phyloP scores from a whole-genome alignment of 2,113 vertebrate genomes.

The Pseudorectes ferrugineus region DNA sequence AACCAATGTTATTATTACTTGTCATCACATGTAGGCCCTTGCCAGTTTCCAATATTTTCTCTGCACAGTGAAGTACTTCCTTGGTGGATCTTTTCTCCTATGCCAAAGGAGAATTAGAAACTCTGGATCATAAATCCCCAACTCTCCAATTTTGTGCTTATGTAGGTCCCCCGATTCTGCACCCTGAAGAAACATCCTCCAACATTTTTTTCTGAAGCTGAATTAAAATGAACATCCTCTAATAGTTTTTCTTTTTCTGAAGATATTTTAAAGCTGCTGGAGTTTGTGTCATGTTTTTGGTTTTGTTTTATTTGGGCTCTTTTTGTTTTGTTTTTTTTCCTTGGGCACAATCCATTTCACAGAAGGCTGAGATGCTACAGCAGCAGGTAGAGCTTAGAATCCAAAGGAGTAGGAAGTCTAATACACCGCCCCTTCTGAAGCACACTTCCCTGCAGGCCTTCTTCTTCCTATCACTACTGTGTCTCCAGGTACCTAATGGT shows the following conservation, averaged over 20 bases:
- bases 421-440: not conserved
- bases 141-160: not conserved
- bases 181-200: not conserved
- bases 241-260: not conserved
- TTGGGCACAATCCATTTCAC: not conserved
- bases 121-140: not conserved
- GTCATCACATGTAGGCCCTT: not conserved
- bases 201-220: not conserved
- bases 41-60: not conserved
- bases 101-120: not conserved
- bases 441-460: not conserved
- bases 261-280: not conserved
- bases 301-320: not conserved
- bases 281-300: accelerated
- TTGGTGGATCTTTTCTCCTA: not conserved
- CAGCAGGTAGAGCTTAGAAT: not conserved
- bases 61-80: not conserved
- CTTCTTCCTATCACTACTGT: not conserved
- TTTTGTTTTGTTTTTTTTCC: not conserved
- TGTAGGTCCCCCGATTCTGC: not conserved
- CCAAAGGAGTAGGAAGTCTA: not conserved
- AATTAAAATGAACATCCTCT: not conserved
- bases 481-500: not conserved
- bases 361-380: not conserved
- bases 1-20: not conserved